Percentiles rank a stretch among this genome's conserved stretches.
These are phyloP conservation scores for Galerucella nymphaeae DNA, from an alignment of 2,888 invertebrate genomes.

Conservation along the genomic window DNA sequence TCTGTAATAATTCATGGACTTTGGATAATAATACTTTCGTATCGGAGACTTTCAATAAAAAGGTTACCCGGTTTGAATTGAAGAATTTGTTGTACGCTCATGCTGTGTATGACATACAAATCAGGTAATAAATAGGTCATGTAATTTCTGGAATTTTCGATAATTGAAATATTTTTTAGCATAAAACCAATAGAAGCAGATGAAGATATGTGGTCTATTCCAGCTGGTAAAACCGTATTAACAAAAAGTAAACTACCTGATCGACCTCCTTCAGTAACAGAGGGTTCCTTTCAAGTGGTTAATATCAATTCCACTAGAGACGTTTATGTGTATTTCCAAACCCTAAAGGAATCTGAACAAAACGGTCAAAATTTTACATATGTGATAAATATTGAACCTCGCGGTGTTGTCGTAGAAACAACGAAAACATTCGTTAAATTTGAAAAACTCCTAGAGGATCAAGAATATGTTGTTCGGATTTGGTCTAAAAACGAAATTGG, in stretches of 20 bases:
- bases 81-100: slow-evolving; percentile 73
- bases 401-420: slow-evolving; percentile 67
- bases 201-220: slow-evolving; percentile 76
- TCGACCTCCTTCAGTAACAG: slow-evolving; percentile 75
- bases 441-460: slow-evolving; percentile 63
- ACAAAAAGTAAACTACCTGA: slow-evolving; percentile 73
- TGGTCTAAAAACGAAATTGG: slow-evolving; percentile 74
- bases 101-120: slow-evolving; percentile 77
- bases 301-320: slow-evolving; percentile 34
- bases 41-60: neutral
- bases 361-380: slow-evolving; percentile 83
- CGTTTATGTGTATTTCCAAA: slow-evolving; percentile 83
- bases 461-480: slow-evolving; percentile 67
- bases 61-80: slow-evolving; percentile 56
- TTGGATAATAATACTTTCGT: slow-evolving; percentile 26
- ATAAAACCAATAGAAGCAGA: slow-evolving; percentile 70
- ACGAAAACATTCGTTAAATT: slow-evolving; percentile 73
- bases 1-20: slow-evolving; percentile 65
- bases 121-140: slow-evolving; percentile 59
- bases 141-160: neutral
- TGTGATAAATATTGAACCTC: slow-evolving; percentile 61
- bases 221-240: slow-evolving; percentile 70
- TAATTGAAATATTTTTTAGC: slow-evolving; percentile 48
- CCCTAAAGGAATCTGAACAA: slow-evolving; percentile 74
- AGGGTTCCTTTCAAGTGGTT: slow-evolving; percentile 77